Conservation (phyloP, 2,113 vertebrate genomes). For the Fregetta grallaria region DNA sequence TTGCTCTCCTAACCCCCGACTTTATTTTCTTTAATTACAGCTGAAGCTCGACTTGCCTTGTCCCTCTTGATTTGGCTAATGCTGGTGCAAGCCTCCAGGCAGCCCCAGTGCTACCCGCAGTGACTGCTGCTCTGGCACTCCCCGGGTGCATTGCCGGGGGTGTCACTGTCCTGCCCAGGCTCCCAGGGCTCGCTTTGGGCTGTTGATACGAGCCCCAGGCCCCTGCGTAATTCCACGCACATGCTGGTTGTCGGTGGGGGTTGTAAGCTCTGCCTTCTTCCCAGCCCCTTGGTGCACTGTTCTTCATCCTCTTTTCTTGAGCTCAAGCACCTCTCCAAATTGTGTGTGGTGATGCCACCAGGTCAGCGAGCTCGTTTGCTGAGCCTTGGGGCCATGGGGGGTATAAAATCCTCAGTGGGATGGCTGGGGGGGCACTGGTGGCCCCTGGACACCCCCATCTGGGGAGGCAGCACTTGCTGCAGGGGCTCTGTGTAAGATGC, state of each 20-base stretch:
- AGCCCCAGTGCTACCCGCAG: fast-evolving
- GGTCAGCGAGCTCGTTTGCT: fast-evolving
- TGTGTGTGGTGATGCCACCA: fast-evolving
- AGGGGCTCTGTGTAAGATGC: fast-evolving
- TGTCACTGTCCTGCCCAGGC: neutral
- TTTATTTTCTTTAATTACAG: slow-evolving; percentile 31
- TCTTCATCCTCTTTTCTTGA: neutral
- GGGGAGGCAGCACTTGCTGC: neutral
- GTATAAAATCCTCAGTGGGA: neutral
- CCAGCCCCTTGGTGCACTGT: neutral
- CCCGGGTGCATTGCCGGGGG: neutral
- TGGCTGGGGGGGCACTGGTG: neutral
- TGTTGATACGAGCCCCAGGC: fast-evolving
- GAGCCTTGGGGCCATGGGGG: neutral
- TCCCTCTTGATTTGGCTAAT: neutral
- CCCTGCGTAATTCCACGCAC: fast-evolving
- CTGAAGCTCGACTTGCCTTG: neutral
- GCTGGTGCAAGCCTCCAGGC: neutral
- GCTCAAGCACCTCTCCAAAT: neutral
- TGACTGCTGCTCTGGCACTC: neutral
- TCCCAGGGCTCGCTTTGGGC: neutral
- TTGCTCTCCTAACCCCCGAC: neutral
- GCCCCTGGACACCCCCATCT: fast-evolving
- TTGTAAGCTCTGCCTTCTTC: neutral
- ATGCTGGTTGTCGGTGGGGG: fast-evolving